Evolutionary conservation across 1,140 invertebrate genomes (phyloP), one percentile per base, ranked within the genome.

Genomic region (Diorhabda carinulata): DNA sequence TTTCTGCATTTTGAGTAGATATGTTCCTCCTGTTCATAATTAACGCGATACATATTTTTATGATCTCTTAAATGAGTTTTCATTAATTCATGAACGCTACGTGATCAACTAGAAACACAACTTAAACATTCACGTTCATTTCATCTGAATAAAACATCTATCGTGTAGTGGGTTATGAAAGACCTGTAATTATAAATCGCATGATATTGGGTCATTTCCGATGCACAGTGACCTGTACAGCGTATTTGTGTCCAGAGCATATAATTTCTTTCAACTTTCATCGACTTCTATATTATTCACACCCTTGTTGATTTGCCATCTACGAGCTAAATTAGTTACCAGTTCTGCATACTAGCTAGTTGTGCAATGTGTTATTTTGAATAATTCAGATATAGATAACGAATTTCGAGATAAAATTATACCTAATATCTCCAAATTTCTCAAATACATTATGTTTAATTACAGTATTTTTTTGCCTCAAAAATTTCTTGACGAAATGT

Each of bases 61-160:
- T 25, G 25, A 25, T 25, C 25, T 25, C 25, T 25, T 25, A 25
- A 25, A 25, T 25, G 25, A 52, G n/a, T 52, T 52, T 52, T 52
- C 47, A 52, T 52, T 52, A 52, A 6, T 52, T 52, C n/a, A 52
- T 52, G n/a, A 3, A 52, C 6, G n/a, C 6, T 8, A 3, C n/a
- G 47, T 4, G 6, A 52, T 52, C n/a, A 52, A 52, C 47, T 52
- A 52, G 47, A 52, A 52, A 52, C 47, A 2, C 47, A 8, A n/a
- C 47, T 52, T 52, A 52, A 8, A 52, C 6, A 52, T 52, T 6
- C 47, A 52, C 47, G 6, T 52, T n/a, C 47, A 52, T 52, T 52
- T 52, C 47, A 52, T 52, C 47, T 52, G 47, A 52, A 52, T 52
- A 52, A 52, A 52, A 52, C 47, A 52, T 52, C 47, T 52, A 52